Evolutionary conservation across 2,888 invertebrate genomes (phyloP), one percentile per base, ranked within the genome.

Genomic region (Escarpia spicata): DNA sequence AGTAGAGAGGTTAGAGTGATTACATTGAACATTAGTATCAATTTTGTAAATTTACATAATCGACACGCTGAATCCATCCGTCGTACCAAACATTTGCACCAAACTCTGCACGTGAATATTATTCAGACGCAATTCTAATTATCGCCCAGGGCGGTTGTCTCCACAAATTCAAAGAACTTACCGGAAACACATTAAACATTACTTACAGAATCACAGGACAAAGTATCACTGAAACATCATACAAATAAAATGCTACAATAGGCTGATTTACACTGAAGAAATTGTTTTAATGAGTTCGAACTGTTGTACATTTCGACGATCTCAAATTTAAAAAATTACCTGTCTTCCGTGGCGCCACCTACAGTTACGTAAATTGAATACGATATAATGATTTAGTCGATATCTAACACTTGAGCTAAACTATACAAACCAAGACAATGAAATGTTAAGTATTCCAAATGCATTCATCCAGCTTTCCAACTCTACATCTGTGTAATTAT

Each of bases 101-200:
- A 75, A 75, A 60, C 75, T 75, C 4, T 60, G 60, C 12, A 60
- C 26, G 26, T 75, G 75, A 75, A 75, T 75, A 75, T 75, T 52
- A 75, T 75, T 75, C n/a, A 75, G 75, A 75, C 75, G 75, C 75
- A 75, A 75, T 75, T 75, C 75, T 26, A 75, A 75, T 75, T 75
- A 75, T 75, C 75, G 75, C 75, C 75, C 75, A 75, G 26, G 75
- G 75, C 75, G 75, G 19, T 75, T 75, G 75, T 75, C 75, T 15
- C 19, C 75, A 6, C 26, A 75, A 75, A 75, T 75, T 75, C 26
- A 26, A 19, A 75, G 26, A 26, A 75, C 75, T 75, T 75, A 75
- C 75, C 75, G 75, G 75, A 75, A 75, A 26, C 15, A n/a, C 75
- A 26, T 26, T 26, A 75, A 26, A 26, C 75, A 75, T 75, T 26